These are phyloP conservation scores for Syrmaticus mikado DNA, from an alignment of 2,113 vertebrate species.

Conservation along the genomic window DNA sequence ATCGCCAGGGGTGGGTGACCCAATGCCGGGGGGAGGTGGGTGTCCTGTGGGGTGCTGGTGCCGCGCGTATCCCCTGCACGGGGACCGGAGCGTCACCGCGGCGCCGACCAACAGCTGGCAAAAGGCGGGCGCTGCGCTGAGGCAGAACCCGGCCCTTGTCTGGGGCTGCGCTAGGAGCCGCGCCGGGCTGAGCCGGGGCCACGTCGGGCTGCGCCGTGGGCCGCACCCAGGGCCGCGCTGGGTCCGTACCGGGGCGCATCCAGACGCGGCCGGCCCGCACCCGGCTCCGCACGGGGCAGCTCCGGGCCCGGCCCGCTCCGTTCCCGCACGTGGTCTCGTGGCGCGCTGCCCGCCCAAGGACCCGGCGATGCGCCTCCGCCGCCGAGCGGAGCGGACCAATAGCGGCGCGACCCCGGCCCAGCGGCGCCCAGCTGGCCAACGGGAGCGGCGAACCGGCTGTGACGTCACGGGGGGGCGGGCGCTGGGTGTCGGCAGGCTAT, in stretches of 20 bases:
- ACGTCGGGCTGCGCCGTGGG: no score
- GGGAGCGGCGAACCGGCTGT: rapidly evolving
- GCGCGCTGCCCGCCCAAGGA: background rate
- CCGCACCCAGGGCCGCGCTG: no score
- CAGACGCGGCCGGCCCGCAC: no score
- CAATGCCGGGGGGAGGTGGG: no score
- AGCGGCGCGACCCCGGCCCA: rapidly evolving
- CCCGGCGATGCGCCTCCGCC: background rate
- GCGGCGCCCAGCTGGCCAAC: rapidly evolving
- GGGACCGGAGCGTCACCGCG: background rate
- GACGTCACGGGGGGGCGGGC: background rate
- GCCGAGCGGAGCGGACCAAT: background rate
- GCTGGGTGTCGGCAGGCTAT: background rate
- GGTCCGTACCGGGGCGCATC: no score
- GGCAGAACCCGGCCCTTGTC: no score
- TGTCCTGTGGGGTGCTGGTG: background rate
- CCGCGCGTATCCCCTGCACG: no score
- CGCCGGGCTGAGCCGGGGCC: background rate
- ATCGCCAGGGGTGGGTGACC: background rate
- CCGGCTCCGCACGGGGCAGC: no score
- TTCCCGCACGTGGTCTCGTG: background rate
- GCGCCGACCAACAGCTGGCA: no score
- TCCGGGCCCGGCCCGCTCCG: no score
- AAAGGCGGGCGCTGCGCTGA: no score
- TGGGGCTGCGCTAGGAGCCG: no score